phyloP scores from a whole-genome alignment of 2,113 vertebrate species.

The Neodontobutis hainanensis region DNA sequence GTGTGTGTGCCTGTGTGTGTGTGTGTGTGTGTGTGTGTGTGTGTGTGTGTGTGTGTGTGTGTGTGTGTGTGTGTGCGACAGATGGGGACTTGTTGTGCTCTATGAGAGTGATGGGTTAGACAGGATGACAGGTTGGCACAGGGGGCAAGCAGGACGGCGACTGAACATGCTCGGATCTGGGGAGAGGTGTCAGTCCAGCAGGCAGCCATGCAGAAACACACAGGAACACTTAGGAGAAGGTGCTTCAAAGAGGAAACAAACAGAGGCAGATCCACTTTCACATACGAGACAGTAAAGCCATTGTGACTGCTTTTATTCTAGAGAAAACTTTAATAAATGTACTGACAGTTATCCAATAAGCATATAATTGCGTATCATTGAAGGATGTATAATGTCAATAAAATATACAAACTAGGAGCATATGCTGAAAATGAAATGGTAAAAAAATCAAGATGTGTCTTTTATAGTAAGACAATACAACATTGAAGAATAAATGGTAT shows the following conservation, averaged over 20 bases:
- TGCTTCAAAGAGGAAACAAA: slow-evolving; percentile 69
- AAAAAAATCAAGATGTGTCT: too few relatives aligned
- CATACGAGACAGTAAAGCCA: slow-evolving; percentile 28
- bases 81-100: slow-evolving; percentile 64
- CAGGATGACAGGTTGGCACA: slow-evolving; percentile 76
- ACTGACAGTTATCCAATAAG: neutral
- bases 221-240: slow-evolving; percentile 66
- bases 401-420: too few relatives aligned
- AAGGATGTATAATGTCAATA: too few relatives aligned
- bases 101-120: slow-evolving; percentile 71
- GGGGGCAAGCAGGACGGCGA: slow-evolving; percentile 70
- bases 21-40: slow-evolving; percentile 16
- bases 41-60: slow-evolving; percentile 27
- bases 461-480: too few relatives aligned
- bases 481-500: too few relatives aligned
- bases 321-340: neutral
- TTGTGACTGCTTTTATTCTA: neutral
- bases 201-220: slow-evolving; percentile 74
- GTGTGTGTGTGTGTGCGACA: slow-evolving; percentile 21
- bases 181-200: slow-evolving; percentile 76
- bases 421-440: too few relatives aligned
- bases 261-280: slow-evolving; percentile 46
- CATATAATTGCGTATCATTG: neutral
- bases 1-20: slow-evolving; percentile 8
- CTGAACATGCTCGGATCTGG: slow-evolving; percentile 74